A percentile compares a stretch with the other conserved stretches of the same genome.
Conservation (phyloP, 2,888 invertebrate genomes). For the Therioaphis trifolii region DNA sequence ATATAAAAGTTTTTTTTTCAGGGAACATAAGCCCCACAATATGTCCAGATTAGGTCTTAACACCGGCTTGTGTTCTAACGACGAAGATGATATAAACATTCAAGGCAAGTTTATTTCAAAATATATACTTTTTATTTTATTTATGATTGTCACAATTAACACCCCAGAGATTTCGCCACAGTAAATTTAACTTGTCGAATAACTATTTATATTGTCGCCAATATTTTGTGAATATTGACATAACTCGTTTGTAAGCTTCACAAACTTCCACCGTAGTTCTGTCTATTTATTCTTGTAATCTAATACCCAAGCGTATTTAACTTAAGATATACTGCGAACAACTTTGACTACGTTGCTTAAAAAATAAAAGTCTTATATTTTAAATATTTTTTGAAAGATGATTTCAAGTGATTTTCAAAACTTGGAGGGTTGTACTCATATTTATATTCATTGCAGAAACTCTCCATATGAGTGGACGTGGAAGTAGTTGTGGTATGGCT, state of each 20-base stretch:
- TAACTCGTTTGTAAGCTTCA: neutral
- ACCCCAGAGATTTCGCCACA: neutral
- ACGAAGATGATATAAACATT: conserved; percentile 82
- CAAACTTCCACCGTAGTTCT: neutral
- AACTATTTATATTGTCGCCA: conserved; percentile 13
- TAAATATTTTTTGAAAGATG: too few relatives aligned
- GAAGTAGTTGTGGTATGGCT: conserved; percentile 44
- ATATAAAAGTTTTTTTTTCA: conserved; percentile 70
- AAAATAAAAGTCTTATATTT: conserved; percentile 22
- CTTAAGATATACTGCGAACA: neutral
- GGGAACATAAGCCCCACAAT: conserved; percentile 79
- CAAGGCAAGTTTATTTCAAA: conserved; percentile 73
- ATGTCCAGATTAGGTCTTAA: conserved; percentile 76
- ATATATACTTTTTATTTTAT: conserved; percentile 22
- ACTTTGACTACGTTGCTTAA: neutral
- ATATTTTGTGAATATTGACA: conserved; percentile 18
- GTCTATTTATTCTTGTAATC: conserved; percentile 6
- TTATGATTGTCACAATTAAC: neutral
- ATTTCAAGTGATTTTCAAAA: neutral
- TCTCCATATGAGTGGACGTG: conserved; percentile 48
- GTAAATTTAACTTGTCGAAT: conserved; percentile 20
- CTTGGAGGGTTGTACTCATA: neutral
- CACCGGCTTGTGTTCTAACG: conserved; percentile 74
- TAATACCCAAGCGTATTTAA: conserved; percentile 23
- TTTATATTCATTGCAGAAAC: conserved; percentile 41